phyloP scores from a whole-genome alignment of 2,888 invertebrate species.

The Drosophila lutescens region DNA sequence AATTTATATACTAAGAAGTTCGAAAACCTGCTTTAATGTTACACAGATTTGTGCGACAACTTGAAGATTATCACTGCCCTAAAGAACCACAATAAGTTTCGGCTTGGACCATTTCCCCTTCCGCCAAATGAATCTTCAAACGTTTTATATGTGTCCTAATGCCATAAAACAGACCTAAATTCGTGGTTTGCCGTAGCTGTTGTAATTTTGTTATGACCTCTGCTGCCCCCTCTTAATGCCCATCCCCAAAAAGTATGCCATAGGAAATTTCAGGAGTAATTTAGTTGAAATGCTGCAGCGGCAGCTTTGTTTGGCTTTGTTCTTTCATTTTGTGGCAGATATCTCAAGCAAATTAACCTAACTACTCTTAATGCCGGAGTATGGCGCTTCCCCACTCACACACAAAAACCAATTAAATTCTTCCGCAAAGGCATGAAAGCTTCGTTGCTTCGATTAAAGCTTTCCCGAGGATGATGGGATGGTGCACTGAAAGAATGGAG shows the following conservation, averaged over 20 bases:
- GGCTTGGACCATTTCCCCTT: constrained; percentile 5
- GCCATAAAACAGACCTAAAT: constrained; percentile 31
- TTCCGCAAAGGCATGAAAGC: constrained; percentile 58
- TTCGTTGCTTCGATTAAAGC: constrained; percentile 50
- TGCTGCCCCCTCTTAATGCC: constrained; percentile 13
- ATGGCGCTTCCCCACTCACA: constrained; percentile 4
- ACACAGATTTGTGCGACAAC: neutral
- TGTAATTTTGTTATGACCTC: constrained; percentile 39
- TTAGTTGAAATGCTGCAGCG: constrained; percentile 33
- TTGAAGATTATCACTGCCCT: constrained; percentile 14
- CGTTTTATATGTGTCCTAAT: constrained; percentile 37
- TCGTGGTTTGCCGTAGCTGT: constrained; percentile 31
- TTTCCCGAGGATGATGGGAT: constrained; percentile 12
- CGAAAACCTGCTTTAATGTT: neutral
- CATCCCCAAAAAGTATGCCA: constrained; percentile 22
- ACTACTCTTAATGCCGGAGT: constrained; percentile 41
- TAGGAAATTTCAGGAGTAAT: constrained; percentile 33
- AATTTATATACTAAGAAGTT: too few species aligned
- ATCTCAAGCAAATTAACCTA: constrained; percentile 51
- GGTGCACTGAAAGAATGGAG: neutral
- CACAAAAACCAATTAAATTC: constrained; percentile 49
- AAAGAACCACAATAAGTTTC: constrained; percentile 20
- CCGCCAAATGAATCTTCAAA: constrained; percentile 35
- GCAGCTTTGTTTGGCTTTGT: constrained; percentile 31
- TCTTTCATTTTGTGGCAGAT: constrained; percentile 44